A percentile compares a stretch with the other conserved stretches of the same genome.
These are phyloP conservation scores for Cyprinus carpio DNA, from an alignment of 2,113 vertebrate genomes.

Conservation along the genomic window DNA sequence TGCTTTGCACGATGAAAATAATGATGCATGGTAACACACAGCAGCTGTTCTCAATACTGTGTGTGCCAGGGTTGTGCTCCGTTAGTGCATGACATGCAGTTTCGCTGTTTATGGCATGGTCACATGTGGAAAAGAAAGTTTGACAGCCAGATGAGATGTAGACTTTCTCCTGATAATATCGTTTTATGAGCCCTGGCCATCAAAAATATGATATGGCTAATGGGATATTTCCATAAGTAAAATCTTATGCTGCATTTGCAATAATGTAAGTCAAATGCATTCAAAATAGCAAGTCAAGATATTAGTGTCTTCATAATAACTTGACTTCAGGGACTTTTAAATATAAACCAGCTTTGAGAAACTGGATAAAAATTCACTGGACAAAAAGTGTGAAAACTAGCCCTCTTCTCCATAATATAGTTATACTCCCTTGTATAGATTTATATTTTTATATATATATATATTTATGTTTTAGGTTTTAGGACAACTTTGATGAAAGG, in stretches of 20 bases:
- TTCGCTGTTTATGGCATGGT: constrained; percentile 27
- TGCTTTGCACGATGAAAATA: not conserved
- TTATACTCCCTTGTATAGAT: no score
- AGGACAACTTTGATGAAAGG: no score
- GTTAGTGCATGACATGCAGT: constrained; percentile 2
- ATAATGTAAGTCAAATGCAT: not conserved
- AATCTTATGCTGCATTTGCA: not conserved
- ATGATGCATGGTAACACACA: not conserved
- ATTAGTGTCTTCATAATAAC: no score
- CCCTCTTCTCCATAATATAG: no score
- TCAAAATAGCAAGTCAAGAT: not conserved
- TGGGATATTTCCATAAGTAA: not conserved
- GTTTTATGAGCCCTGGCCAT: not conserved
- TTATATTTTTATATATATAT: no score
- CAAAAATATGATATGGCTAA: not conserved
- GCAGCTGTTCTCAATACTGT: not conserved
- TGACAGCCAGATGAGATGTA: not conserved
- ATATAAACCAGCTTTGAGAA: no score
- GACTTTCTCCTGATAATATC: not conserved
- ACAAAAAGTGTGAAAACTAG: no score
- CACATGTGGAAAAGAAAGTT: constrained; percentile 25
- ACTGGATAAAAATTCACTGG: no score
- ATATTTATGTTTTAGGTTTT: no score
- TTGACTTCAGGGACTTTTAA: no score
- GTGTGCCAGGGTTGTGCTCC: not conserved